Percentiles rank a stretch among this genome's conserved stretches.
phyloP scores from a whole-genome alignment of 1,140 invertebrate genomes.

The Pentalonia nigronervosa region DNA sequence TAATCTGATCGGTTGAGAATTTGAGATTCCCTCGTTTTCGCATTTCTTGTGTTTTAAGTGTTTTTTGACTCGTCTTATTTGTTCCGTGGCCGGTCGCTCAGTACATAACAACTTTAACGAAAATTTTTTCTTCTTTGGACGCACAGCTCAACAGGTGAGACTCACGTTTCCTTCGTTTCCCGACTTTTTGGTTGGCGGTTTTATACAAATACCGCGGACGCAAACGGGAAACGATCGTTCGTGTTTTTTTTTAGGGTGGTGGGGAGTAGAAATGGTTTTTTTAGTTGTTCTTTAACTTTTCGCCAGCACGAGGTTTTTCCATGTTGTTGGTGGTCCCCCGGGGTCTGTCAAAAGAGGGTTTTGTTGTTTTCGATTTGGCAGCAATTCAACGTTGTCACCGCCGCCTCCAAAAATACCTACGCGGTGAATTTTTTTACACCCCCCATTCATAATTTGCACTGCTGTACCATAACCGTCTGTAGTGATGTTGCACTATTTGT shows the following conservation, averaged over 20 bases:
- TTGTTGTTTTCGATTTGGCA: background rate
- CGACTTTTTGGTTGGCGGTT: background rate
- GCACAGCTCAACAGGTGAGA: background rate
- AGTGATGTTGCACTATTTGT: background rate
- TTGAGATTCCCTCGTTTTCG: conserved; percentile 40
- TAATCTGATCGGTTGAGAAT: background rate
- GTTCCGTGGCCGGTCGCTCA: background rate
- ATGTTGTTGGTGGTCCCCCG: background rate
- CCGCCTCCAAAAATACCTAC: background rate
- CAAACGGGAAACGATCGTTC: no score
- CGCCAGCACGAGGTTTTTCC: background rate
- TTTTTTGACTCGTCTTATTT: background rate
- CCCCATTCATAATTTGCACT: background rate
- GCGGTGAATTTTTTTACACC: background rate
- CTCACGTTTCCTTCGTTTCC: no score
- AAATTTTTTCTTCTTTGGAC: background rate
- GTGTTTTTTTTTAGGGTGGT: background rate
- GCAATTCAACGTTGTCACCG: background rate
- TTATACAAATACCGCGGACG: background rate
- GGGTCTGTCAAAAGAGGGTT: background rate
- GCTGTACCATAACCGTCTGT: no score
- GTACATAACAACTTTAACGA: background rate
- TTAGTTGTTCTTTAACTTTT: background rate
- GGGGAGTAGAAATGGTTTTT: background rate
- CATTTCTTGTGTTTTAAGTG: no score